Evolutionary conservation across 2,888 invertebrate species (phyloP).

Genomic region (Chalcis sispes): DNA sequence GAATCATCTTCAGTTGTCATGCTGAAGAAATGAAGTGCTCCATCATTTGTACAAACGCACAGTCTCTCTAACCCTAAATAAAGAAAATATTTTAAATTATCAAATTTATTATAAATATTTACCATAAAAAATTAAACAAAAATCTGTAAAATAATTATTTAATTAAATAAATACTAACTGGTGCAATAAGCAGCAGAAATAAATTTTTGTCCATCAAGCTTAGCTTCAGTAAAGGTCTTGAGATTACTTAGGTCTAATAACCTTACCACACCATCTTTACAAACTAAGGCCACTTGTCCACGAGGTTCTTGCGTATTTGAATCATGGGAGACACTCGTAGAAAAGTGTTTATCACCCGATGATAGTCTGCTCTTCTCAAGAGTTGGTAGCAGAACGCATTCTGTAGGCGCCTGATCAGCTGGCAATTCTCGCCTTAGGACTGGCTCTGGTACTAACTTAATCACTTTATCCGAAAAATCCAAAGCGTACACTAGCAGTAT

Average conservation of each 20-base stretch:
- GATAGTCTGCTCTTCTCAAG: constrained; percentile 64
- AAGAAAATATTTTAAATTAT: constrained; percentile 19
- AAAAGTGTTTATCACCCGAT: constrained; percentile 19
- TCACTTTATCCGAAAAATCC: constrained; percentile 77
- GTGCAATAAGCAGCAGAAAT: constrained; percentile 91
- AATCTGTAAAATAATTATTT: background rate
- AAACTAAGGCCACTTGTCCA: constrained; percentile 84
- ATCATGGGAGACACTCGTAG: constrained; percentile 23
- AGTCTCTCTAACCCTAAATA: constrained; percentile 85
- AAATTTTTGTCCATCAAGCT: constrained; percentile 82
- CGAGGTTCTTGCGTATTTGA: constrained; percentile 59
- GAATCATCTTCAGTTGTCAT: constrained; percentile 86
- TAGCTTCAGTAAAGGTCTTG: constrained; percentile 82
- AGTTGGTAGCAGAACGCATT: constrained; percentile 83
- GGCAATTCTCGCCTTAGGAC: constrained; percentile 80
- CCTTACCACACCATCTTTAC: constrained; percentile 85
- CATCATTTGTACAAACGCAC: constrained; percentile 88
- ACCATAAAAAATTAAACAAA: background rate
- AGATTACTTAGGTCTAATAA: constrained; percentile 85
- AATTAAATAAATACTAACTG: constrained; percentile 78
- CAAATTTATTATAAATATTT: no score
- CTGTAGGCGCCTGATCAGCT: constrained; percentile 82
- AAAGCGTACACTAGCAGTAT: constrained; percentile 79
- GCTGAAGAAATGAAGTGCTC: constrained; percentile 89
- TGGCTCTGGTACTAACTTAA: constrained; percentile 80